Base-by-base conservation (phyloP, 2,888 invertebrate genomes). In the Choristoneura rosaceana region DNA sequence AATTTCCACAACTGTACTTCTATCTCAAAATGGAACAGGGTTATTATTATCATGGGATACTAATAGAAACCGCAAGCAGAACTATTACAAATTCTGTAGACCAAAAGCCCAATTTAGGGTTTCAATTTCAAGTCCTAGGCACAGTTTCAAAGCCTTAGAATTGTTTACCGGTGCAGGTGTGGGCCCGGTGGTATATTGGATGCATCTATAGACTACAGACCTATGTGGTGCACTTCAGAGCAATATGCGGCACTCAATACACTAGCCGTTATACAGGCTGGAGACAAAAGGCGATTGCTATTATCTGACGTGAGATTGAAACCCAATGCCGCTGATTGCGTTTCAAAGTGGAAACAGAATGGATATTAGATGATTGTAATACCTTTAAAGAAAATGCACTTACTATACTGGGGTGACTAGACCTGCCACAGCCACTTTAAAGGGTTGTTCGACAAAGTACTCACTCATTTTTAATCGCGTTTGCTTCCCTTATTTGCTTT, bases 111-210 rank as follows among this genome's bases (percentile, higher is more conserved):
- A 59, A 55, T 52, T 65, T 58, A 58, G n/a, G 43, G 33, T 33
- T 41, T 41, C 61, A 33, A 43, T 62, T 52, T 50, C 4, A 10
- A 62, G 9, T 41, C 8, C 17, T 12, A 62, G 15, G 61, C 17
- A 61, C 38, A 62, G 62, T 69, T 69, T 52, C 69, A 69, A 62
- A 62, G 69, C 69, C 43, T 50, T 33, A 34, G 34, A 17, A 41
- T 68, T 69, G 68, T 69, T 69, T 61, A 33, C 68, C n/a, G 5
- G 10, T 5, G 41, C 61, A 69, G 50, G 50, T 61, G 68, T 61
- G 50, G 38, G 43, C 15, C n/a, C 25, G 47, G 17, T 15, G 47
- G 17, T 15, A 52, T 38, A 69, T 69, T 69, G 68, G 60, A 68
- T 33, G 47, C 33, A 25, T 14, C 59, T 59, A 59, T 38, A 55